A percentile compares a stretch with the other conserved stretches of the same genome.
These are phyloP conservation scores for Melitaea cinxia DNA, from an alignment of 1,140 invertebrate species.

Conservation along the genomic window DNA sequence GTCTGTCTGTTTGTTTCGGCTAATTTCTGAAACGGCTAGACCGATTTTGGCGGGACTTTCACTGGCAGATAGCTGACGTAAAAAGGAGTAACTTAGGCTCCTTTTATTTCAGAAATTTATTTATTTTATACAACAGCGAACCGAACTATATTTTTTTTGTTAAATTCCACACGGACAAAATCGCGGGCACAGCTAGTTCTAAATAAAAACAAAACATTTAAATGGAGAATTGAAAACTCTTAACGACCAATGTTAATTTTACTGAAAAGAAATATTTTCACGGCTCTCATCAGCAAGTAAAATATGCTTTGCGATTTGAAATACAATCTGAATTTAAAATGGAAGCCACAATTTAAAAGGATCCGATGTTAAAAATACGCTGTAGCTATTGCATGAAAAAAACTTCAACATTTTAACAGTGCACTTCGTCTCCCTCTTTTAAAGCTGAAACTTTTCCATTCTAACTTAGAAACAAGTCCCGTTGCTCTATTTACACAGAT, in stretches of 20 bases:
- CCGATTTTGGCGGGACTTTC: too few relatives aligned
- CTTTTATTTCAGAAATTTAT: too few relatives aligned
- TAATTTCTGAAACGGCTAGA: too few relatives aligned
- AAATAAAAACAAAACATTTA: slow-evolving; percentile 58
- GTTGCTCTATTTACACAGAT: slow-evolving; percentile 4
- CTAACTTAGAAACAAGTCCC: slow-evolving; percentile 48
- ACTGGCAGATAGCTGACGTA: too few relatives aligned
- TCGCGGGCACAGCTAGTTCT: too few relatives aligned
- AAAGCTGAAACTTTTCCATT: slow-evolving; percentile 69
- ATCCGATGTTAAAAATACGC: slow-evolving; percentile 39
- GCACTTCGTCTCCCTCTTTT: slow-evolving; percentile 53
- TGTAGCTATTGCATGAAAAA: slow-evolving; percentile 41
- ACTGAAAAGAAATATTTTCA: slow-evolving; percentile 39
- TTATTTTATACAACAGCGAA: too few relatives aligned
- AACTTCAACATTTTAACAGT: slow-evolving; percentile 64
- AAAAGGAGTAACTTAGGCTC: too few relatives aligned
- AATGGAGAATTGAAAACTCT: slow-evolving; percentile 61
- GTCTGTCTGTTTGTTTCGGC: too few relatives aligned
- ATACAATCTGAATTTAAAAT: slow-evolving; percentile 38
- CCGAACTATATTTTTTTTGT: too few relatives aligned
- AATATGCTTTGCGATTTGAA: slow-evolving; percentile 23
- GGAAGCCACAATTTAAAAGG: slow-evolving; percentile 35
- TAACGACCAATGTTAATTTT: slow-evolving; percentile 50
- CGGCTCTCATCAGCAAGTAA: slow-evolving; percentile 21
- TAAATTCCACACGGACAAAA: too few relatives aligned